Evolutionary conservation across 2,888 invertebrate genomes (phyloP), one percentile per base, ranked within the genome.

Genomic region (Platynereis dumerilii): DNA sequence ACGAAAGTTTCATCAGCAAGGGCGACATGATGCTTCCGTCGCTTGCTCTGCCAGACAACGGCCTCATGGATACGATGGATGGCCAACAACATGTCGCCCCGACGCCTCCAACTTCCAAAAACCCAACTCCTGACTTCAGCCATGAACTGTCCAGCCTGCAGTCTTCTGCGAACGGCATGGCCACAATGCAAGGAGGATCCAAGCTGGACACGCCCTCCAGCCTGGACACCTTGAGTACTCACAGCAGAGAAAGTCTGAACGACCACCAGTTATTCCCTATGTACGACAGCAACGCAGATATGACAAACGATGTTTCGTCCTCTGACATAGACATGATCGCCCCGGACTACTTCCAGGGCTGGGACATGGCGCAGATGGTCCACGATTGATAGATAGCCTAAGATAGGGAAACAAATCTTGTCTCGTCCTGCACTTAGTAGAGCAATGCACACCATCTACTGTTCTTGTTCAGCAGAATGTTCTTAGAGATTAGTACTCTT

Each of bases 121-220:
- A 48, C 48, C n/a, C 48, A 7, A 48, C 20, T 22, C 48, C 48
- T 20, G 48, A 48, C 22, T 48, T 48, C 48, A 20, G 20, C n/a
- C 48, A 48, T n/a, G 48, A 48, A 22, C 48, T 48, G 22, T 22
- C n/a, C 7, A 22, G 48, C 22, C n/a, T 48, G 20, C n/a, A n/a
- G 20, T 12, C 48, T n/a, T 48, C 48, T 22, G 22, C n/a, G 7
- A n/a, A 48, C 17, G 48, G 48, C n/a, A n/a, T 48, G 48, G 7
- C 22, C 20, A 48, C 3, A 5, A 53, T 24, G 22, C 17, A 17
- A 10, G 17, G 42, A 2, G 24, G 24, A 39, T 57, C 62, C 20
- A 62, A 28, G 1, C 62, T 62, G 12, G 62, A 62, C 57, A 62
- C 62, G 1, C 57, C 62, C 7, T 62, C 62, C 45, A 62, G 62